Evolutionary conservation across 92 coral and sea anemone species (phyloP).

Genomic region (Heliopora coerulea): DNA sequence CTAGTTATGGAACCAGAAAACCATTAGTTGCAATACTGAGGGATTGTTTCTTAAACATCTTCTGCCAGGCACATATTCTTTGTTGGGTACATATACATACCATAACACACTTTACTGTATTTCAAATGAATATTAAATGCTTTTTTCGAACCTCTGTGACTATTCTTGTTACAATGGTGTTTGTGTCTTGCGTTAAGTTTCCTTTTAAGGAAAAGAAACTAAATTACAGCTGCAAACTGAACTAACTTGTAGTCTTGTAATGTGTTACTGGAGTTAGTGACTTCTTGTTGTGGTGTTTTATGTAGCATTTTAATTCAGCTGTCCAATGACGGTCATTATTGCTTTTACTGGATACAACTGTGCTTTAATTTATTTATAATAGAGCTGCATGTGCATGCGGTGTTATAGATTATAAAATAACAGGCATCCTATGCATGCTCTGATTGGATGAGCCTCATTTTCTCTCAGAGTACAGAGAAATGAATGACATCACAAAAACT

Average conservation of each 20-base stretch:
- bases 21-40: no score
- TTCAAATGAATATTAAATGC: not conserved
- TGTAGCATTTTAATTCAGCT: no score
- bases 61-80: not conserved
- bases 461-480: no score
- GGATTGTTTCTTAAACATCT: not conserved
- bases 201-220: not conserved
- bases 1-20: no score
- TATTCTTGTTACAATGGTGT: not conserved
- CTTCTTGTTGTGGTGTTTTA: not conserved
- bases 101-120: not conserved
- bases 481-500: no score
- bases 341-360: no score
- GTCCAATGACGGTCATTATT: no score
- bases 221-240: not conserved
- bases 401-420: no score
- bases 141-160: not conserved
- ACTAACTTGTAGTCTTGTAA: not conserved
- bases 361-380: no score
- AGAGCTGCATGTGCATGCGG: no score
- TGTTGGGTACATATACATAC: not conserved
- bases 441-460: no score
- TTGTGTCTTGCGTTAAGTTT: conserved; percentile 4
- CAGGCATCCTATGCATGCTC: no score
- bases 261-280: not conserved